A percentile compares a stretch with the other conserved stretches of the same genome.
These are phyloP conservation scores for Atractosteus spatula DNA, from an alignment of 2,113 vertebrate genomes.

Conservation along the genomic window DNA sequence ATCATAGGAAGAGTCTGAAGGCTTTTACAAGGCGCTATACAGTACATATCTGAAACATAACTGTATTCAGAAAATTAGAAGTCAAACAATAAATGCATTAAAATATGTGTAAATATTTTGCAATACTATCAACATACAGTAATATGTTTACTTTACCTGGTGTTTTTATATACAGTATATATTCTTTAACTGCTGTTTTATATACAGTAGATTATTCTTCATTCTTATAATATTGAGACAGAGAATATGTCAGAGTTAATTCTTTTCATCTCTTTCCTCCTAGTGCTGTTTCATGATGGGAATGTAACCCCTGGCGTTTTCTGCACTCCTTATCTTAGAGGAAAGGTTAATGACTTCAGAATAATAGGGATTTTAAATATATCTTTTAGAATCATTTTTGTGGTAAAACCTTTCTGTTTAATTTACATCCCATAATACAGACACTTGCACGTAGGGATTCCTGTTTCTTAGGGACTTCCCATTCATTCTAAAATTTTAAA, in stretches of 20 bases:
- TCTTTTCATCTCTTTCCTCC: background rate
- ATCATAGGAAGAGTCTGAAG: too few species aligned
- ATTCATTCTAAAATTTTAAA: too few species aligned
- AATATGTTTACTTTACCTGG: constrained; percentile 5
- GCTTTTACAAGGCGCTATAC: too few species aligned
- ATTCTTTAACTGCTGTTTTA: constrained; percentile 7
- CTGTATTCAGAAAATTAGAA: too few species aligned
- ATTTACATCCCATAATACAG: constrained; percentile 1
- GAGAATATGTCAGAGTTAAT: constrained; percentile 1
- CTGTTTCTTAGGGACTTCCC: too few species aligned
- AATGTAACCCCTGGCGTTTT: constrained; percentile 25
- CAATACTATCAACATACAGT: background rate
- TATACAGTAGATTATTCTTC: background rate
- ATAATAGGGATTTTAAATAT: constrained; percentile 27
- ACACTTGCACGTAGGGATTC: too few species aligned
- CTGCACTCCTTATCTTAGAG: constrained; percentile 24
- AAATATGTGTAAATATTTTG: constrained; percentile 1
- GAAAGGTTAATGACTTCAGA: constrained; percentile 31
- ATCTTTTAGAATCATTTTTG: constrained; percentile 20
- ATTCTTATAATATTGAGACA: background rate
- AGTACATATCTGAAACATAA: too few species aligned
- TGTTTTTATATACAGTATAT: background rate
- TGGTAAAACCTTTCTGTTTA: constrained; percentile 13
- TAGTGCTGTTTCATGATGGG: background rate
- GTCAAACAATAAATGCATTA: background rate